Percentiles rank a stretch among this genome's conserved stretches.
These are phyloP conservation scores for Nymphicus hollandicus DNA, from an alignment of 2,113 vertebrate species.

Conservation along the genomic window DNA sequence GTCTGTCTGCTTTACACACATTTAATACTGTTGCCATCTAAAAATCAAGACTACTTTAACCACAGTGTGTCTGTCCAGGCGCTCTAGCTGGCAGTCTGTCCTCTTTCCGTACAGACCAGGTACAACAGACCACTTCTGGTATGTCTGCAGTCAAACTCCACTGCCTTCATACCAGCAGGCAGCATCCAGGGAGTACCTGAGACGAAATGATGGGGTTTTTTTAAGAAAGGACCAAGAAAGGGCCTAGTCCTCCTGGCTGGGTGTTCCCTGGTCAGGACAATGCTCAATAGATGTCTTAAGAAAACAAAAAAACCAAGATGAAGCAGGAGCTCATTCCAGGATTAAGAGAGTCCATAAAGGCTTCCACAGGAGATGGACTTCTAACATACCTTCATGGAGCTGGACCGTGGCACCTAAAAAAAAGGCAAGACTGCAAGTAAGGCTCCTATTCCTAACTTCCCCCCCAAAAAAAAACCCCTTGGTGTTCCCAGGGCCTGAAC, in stretches of 20 bases:
- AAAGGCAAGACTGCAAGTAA: not conserved
- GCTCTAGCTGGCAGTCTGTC: not conserved
- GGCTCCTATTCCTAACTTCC: not conserved
- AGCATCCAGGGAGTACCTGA: not conserved
- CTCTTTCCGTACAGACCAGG: slow-evolving; percentile 9
- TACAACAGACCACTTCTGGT: not conserved
- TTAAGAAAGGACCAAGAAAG: not conserved
- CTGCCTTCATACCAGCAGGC: not conserved
- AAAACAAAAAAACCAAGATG: not conserved
- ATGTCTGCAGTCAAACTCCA: not conserved
- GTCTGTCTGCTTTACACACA: slow-evolving; percentile 47
- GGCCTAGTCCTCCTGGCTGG: not conserved
- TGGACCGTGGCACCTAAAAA: not conserved
- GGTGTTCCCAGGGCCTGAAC: not conserved
- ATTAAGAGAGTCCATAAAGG: not conserved
- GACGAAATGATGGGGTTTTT: not conserved
- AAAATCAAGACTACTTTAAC: slow-evolving; percentile 23
- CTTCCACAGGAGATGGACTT: not conserved
- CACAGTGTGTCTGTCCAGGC: slow-evolving; percentile 26
- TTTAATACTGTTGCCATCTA: not conserved
- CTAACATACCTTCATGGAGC: not conserved
- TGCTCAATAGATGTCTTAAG: not conserved
- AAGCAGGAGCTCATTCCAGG: not conserved
- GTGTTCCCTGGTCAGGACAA: not conserved
- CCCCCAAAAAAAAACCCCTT: not conserved